Evolutionary conservation across 2,113 vertebrate genomes (phyloP), one percentile per base, ranked within the genome.

Genomic region (Dipodomys stephensi): DNA sequence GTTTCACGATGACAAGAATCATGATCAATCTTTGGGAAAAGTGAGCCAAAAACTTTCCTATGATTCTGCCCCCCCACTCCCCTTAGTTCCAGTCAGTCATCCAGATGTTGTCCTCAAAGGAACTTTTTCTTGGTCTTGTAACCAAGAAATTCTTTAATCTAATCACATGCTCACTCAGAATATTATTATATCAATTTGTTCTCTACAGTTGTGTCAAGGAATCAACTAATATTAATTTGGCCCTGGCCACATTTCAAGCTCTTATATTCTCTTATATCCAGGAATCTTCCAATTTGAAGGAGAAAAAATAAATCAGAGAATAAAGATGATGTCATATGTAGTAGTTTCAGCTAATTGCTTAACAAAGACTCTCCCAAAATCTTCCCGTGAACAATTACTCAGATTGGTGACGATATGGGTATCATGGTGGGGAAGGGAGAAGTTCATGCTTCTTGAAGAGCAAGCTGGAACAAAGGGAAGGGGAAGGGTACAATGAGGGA

Each of bases 281-380:
- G 57, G 57, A 60, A 93, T 72, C 39, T 65, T 74, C 22, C 6
- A 49, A 53, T 82, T 62, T 78, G 77, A 64, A 87, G 53, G 53
- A 13, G 15, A 57, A 57, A 57, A 57, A 16, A 57, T 57, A 57
- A 16, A 57, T 57, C 12, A 57, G 76, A 91, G 25, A 23, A 69
- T 87, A 72, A 88, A 94, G n/a, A 32, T 65, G 74, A 64, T 64
- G 28, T 25, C 25, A 13, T 62, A 22, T 7, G 6, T 69, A 65
- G 20, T 84, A 57, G 49, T 80, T 90, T 81, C 11, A 73, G 65
- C 30, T 87, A 81, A 89, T 30, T 65, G 19, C 87, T 84, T 76
- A 91, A 67, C 78, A 72, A 0, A 46, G 57, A 62, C 25, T 69
- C 76, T 96, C 57, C 28, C 49, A 49, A 90, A 76, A 88, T 94